Evolutionary conservation across 2,797 vertebrate species (phyloP).

Genomic region (Gephyroberyx darwinii): DNA sequence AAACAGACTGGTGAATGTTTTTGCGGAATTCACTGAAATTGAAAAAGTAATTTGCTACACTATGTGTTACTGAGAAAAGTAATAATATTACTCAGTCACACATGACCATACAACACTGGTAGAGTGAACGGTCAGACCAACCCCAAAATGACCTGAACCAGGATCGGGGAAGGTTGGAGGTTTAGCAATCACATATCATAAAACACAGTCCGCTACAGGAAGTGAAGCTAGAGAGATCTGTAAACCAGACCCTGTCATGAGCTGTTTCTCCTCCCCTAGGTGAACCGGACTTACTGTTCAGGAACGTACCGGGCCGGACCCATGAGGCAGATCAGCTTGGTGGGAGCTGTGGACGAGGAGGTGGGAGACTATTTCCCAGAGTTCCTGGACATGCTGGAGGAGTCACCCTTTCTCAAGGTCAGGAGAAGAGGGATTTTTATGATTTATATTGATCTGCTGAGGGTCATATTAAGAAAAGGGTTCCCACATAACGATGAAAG

Average conservation of each 20-base stretch:
- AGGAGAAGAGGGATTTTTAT: slow-evolving; percentile 19
- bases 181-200: background rate
- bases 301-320: slow-evolving; percentile 97
- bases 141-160: background rate
- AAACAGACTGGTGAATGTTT: too few relatives aligned
- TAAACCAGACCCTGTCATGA: background rate
- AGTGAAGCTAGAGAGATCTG: background rate
- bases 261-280: slow-evolving; percentile 74
- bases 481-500: background rate
- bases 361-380: slow-evolving; percentile 98
- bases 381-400: slow-evolving; percentile 98
- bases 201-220: too few relatives aligned
- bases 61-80: too few relatives aligned
- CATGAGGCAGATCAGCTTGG: slow-evolving; percentile 98
- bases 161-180: background rate
- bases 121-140: background rate
- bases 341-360: slow-evolving; percentile 97
- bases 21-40: too few relatives aligned
- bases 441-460: background rate
- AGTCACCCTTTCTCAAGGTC: slow-evolving; percentile 98
- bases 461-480: background rate
- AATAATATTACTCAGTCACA: too few relatives aligned
- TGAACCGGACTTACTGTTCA: slow-evolving; percentile 95
- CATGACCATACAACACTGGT: too few relatives aligned
- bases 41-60: too few relatives aligned